These are phyloP conservation scores for Selenia dentaria DNA, from an alignment of 2,888 invertebrate species.

Conservation along the genomic window DNA sequence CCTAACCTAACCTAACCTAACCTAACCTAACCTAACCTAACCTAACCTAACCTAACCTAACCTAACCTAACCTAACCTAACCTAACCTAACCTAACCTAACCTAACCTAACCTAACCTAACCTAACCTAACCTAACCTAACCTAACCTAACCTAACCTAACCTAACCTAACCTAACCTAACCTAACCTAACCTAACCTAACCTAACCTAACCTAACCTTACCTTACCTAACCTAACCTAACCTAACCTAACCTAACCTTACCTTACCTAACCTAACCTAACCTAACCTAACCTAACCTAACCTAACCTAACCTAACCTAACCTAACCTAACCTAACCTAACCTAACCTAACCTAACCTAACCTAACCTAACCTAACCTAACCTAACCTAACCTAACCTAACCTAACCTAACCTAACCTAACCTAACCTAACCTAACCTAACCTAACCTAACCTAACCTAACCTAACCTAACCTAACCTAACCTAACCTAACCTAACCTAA, in stretches of 20 bases:
- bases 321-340: conserved; percentile 5
- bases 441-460: conserved; percentile 3
- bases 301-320: not conserved
- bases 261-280: conserved; percentile 1
- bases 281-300: not conserved
- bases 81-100: conserved; percentile 1
- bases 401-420: conserved; percentile 1
- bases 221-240: conserved; percentile 2
- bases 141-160: conserved; percentile 1
- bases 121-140: conserved; percentile 4
- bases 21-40: not conserved
- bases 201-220: conserved; percentile 1
- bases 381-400: not conserved
- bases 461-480: conserved; percentile 6
- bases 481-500: not conserved
- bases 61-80: conserved; percentile 1
- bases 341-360: conserved; percentile 4
- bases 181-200: conserved; percentile 1
- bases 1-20: not conserved
- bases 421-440: conserved; percentile 1
- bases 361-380: not conserved
- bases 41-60: conserved; percentile 4
- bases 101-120: conserved; percentile 5
- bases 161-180: conserved; percentile 3
- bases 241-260: conserved; percentile 1